Base-by-base conservation (phyloP, 2,113 vertebrate genomes). In the Bambusicola thoracicus region DNA sequence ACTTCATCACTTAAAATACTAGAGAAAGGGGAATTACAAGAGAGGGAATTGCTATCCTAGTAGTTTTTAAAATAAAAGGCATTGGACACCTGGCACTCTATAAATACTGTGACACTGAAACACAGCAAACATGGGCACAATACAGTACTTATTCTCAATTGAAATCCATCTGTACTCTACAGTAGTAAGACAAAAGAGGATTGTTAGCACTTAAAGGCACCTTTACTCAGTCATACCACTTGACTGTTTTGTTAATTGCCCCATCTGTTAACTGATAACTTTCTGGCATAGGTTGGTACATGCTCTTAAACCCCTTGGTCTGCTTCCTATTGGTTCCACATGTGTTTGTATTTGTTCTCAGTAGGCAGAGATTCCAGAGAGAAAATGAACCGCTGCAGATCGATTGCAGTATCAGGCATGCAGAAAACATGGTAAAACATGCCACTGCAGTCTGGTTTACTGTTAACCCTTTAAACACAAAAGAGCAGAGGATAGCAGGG, bases 291-390 rank as follows among this genome's bases (percentile, higher is more conserved):
- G 96, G 97, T 96, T 98, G 97, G 96, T 97, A 97, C 92, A 81
- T 8, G 36, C 97, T 97, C 95, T 97, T 97, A 97, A 98, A 97
- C 87, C 97, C 96, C 91, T 97, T 95, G 85, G 95, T 98, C 98
- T 98, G 98, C 97, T 98, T 98, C 97, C 97, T 98, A 98, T 98
- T 98, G 98, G 98, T 98, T 98, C 98, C 98, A 98, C 98, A 98
- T 98, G 97, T 98, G 98, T 98, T 98, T 98, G 96, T 97, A 81
- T 98, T 98, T 98, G 97, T 98, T 98, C 97, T 98, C 97, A 98
- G 98, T 96, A 96, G 98, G 97, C 95, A 97, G 89, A 97, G 98
- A 98, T 98, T 98, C 98, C 97, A 98, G 96, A 93, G 90, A 97
- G 97, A 98, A 98, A 98, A 98, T 97, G 97, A 98, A 98, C 97